Percentiles rank a stretch among this genome's conserved stretches.
phyloP scores from a whole-genome alignment of 2,888 invertebrate genomes.

The Diogma glabrata region DNA sequence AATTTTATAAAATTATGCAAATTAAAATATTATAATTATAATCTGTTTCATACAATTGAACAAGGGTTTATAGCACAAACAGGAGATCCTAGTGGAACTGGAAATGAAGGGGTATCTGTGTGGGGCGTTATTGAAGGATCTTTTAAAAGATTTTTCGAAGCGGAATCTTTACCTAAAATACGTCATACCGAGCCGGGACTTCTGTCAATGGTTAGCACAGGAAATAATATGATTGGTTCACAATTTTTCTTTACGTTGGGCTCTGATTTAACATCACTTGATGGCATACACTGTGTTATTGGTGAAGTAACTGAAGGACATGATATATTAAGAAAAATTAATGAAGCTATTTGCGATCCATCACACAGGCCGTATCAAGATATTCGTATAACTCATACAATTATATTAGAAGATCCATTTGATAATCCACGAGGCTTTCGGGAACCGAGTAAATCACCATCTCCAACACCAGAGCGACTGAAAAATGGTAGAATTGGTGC shows the following conservation, averaged over 20 bases:
- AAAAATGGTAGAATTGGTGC: conserved; percentile 81
- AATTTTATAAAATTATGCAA: conserved; percentile 97
- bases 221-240: conserved; percentile 78
- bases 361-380: conserved; percentile 87
- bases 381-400: conserved; percentile 92
- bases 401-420: conserved; percentile 92
- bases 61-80: conserved; percentile 94
- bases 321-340: conserved; percentile 76
- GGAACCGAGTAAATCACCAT: conserved; percentile 78
- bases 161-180: conserved; percentile 82
- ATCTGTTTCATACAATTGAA: conserved; percentile 86
- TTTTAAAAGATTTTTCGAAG: conserved; percentile 79
- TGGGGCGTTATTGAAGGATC: conserved; percentile 79
- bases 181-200: conserved; percentile 79
- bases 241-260: conserved; percentile 94
- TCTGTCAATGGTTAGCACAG: conserved; percentile 90
- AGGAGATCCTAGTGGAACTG: conserved; percentile 88
- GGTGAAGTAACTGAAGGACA: conserved; percentile 83
- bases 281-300: conserved; percentile 87
- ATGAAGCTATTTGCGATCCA: conserved; percentile 87
- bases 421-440: conserved; percentile 71
- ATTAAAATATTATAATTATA: conserved; percentile 95
- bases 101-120: conserved; percentile 84
- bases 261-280: conserved; percentile 76
- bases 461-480: conserved; percentile 69